Base-by-base conservation (phyloP, 1,140 invertebrate species). In the Copidosoma floridanum region DNA sequence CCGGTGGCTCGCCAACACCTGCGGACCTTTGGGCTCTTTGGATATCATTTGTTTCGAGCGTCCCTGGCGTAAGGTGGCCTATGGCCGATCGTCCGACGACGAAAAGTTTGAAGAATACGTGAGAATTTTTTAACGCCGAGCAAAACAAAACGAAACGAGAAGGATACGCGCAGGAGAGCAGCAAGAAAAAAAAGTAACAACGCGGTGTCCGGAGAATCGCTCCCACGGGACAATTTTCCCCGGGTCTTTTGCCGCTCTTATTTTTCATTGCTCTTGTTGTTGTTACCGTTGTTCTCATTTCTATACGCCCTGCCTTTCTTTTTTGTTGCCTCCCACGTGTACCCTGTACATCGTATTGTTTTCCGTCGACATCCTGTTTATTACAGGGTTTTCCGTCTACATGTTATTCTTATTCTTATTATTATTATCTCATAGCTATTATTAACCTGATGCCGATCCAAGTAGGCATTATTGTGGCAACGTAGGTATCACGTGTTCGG, bases 41-140 rank as follows among this genome's bases (percentile, higher is more conserved):
- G 35, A 58, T 59, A 27, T 44, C 48, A 46, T 52, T 44, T 52
- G 27, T 52, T 52, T 59, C 48, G 23, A 8, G 44, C 10, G 44
- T 21, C 44, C 44, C 12, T 11, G 44, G 26, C 14, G 21, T 16
- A 24, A 12, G n/a, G 3, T 11, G 37, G 18, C n/a, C n/a, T n/a
- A 40, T 40, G 35, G 44, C 26, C 23, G 29, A 6, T 1, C 1
- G 21, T 6, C 14, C 21, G 23, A 46, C 4, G 23, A 11, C 37
- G 14, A 2, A 21, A 53, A 48, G 32, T 50, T 57, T 43, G 20
- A 43, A 47, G 26, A 38, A 43, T 46, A 38, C 38, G 14, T 10
- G 55, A 16, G 21, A 57, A 57, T 50, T 57, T 47, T 41, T 41
- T 40, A 57, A 27, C 6, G 24, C 20, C 24, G 8, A 46, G 21